phyloP scores from a whole-genome alignment of 1,140 invertebrate species.

The Heliconius nattereri region DNA sequence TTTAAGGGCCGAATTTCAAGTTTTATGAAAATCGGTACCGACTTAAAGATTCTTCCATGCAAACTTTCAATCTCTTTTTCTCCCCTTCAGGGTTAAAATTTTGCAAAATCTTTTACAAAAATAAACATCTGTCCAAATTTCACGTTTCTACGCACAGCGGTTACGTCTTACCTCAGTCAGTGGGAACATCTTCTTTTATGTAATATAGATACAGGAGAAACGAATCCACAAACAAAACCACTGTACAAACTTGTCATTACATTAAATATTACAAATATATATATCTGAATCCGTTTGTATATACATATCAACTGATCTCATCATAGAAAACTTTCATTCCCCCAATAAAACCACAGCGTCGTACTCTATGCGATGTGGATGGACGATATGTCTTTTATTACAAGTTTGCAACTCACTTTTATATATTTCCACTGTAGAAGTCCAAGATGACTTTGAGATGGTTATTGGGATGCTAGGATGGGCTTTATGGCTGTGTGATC shows the following conservation, averaged over 20 bases:
- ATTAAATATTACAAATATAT: background rate
- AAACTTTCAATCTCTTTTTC: too few species aligned
- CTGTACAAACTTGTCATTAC: background rate
- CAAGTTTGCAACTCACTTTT: background rate
- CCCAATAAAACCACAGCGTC: background rate
- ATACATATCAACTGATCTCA: background rate
- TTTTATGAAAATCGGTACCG: too few species aligned
- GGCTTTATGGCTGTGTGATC: background rate
- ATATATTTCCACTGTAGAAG: background rate
- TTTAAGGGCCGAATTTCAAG: too few species aligned
- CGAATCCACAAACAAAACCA: too few species aligned
- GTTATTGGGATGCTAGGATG: background rate
- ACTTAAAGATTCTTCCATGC: too few species aligned
- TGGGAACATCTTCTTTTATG: too few species aligned
- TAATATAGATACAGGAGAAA: too few species aligned
- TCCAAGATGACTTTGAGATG: slow-evolving; percentile 8
- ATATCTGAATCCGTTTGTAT: background rate
- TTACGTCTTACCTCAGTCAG: too few species aligned
- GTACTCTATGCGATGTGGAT: background rate
- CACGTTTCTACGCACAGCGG: too few species aligned
- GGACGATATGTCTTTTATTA: slow-evolving; percentile 2
- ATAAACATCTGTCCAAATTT: too few species aligned
- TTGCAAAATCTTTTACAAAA: too few species aligned
- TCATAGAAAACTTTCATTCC: background rate
- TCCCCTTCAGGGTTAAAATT: too few species aligned